Percentiles rank a stretch among this genome's conserved stretches.
phyloP scores from a whole-genome alignment of 2,797 vertebrate species.

The Austrolebias charrua region DNA sequence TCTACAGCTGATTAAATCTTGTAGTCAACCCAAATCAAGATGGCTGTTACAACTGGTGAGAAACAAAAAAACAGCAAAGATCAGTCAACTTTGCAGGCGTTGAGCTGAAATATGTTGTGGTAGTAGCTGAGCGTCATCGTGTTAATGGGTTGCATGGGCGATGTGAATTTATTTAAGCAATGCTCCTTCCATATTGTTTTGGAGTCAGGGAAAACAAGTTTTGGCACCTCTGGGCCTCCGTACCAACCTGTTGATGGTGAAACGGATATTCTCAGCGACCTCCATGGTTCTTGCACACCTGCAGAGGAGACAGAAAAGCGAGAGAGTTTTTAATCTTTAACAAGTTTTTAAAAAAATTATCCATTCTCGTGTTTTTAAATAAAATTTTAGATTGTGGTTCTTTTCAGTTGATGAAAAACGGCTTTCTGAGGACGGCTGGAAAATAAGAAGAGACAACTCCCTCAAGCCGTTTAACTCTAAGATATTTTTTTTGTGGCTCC shows the following conservation, averaged over 20 bases:
- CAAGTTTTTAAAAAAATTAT: neutral
- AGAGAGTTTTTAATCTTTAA: neutral
- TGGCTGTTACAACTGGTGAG: no score
- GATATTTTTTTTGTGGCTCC: conserved; percentile 21
- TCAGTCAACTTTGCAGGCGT: no score
- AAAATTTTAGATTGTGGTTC: neutral
- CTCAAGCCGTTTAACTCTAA: conserved; percentile 29
- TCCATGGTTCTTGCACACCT: conserved; percentile 63
- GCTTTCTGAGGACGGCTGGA: no score
- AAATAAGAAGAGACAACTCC: conserved; percentile 21
- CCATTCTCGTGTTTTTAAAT: neutral
- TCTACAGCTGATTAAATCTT: no score
- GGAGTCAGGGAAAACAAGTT: neutral
- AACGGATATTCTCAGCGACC: conserved; percentile 58
- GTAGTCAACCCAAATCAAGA: no score
- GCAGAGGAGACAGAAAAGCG: conserved; percentile 13
- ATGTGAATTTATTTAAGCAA: no score
- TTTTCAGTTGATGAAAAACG: conserved; percentile 5
- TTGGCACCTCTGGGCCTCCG: neutral
- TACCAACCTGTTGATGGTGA: conserved; percentile 64
- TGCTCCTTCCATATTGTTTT: neutral
- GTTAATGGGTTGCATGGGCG: no score
- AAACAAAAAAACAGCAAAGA: no score
- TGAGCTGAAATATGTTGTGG: no score
- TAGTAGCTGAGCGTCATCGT: no score